Evolutionary conservation across 2,797 vertebrate species (phyloP), one percentile per base, ranked within the genome.

Genomic region (Channallabes apus): DNA sequence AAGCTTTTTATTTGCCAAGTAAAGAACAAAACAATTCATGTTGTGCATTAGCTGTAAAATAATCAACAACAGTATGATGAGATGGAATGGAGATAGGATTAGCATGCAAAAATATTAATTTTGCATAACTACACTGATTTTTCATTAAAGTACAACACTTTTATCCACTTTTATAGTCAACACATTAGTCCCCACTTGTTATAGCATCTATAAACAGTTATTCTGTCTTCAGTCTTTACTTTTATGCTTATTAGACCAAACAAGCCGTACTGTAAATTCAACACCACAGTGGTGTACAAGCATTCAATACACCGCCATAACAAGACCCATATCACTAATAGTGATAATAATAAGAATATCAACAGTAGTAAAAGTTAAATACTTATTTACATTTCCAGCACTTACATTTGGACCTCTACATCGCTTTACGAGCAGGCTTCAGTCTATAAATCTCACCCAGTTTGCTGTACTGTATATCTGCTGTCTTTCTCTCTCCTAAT

Each of bases 401-500:
- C n/a, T 75, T 79, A 58, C 76, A n/a, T n/a, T 79, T 79, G 58
- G 76, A 17, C 22, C 76, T 58, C 58, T 62, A 9, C 17, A 79
- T 79, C 22, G 1, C 20, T 4, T 78, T 32, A 4, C 32, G 27
- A 58, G 3, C 73, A 58, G 8, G 18, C 27, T 54, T 77, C 56
- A 22, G 54, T 24, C 54, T 27, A 11, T 27, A n/a, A 0, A 17
- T 15, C 71, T 73, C 41, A 1, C 6, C 20, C 0, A 14, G 46
- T 14, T 51, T 51, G 46, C 18, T 24, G 18, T 22, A 24, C 18
- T 24, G 18, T 22, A 24, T 7, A 14, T 78, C 54, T 62, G 58
- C 54, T 69, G 9, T 83, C 32, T 46, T 29, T 61, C 22, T 51
- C 15, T 73, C 38, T 51, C 91, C 92, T 94, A 88, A 61, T 38